A percentile compares a stretch with the other conserved stretches of the same genome.
Evolutionary conservation across 1,140 invertebrate species (phyloP).

Genomic region (Zaprionus africanus): DNA sequence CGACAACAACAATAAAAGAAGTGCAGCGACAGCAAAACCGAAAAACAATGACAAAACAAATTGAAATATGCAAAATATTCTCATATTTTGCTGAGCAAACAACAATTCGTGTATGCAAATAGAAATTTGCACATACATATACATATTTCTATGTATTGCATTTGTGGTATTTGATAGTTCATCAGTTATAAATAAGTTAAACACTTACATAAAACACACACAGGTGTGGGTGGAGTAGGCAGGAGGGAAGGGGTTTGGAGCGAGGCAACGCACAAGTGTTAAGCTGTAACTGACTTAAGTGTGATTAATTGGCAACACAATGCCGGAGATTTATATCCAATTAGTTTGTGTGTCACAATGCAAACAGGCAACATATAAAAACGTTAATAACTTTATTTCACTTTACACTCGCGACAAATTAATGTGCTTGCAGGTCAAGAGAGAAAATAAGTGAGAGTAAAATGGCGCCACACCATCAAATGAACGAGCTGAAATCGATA

Average conservation of each 20-base stretch:
- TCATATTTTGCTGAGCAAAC: conserved; percentile 46
- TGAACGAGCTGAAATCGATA: not conserved
- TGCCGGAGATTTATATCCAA: conserved; percentile 19
- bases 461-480: not conserved
- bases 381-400: conserved; percentile 2
- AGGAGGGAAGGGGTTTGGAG: not conserved
- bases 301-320: conserved; percentile 38
- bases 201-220: conserved; percentile 13
- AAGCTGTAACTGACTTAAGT: conserved; percentile 8
- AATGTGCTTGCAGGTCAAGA: not conserved
- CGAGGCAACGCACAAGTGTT: not conserved
- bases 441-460: not conserved
- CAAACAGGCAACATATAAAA: conserved; percentile 8
- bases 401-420: conserved; percentile 3
- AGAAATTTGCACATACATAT: conserved; percentile 34
- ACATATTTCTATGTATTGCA: conserved; percentile 16
- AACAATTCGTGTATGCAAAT: conserved; percentile 36
- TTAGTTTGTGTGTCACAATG: conserved; percentile 7
- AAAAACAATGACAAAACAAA: conserved; percentile 34
- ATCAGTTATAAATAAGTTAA: conserved; percentile 53
- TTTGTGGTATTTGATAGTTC: conserved; percentile 56
- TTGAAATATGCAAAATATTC: conserved; percentile 52
- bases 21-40: conserved; percentile 6
- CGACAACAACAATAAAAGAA: conserved; percentile 38
- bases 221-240: not conserved